Conservation (phyloP, 1,140 invertebrate genomes). For the Camponotus floridanus region DNA sequence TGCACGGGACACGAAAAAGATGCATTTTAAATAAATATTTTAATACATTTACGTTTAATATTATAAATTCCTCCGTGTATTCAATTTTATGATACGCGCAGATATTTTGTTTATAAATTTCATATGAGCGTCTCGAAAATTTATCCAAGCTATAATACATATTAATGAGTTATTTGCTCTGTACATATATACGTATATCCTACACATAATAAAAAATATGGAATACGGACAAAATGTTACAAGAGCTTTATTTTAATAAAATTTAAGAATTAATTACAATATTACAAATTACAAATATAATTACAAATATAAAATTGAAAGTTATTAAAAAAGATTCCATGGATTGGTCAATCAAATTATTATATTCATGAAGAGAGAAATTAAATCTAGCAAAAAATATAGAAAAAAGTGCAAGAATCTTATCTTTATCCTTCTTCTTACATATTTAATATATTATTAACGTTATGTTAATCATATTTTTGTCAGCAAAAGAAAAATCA, state of each 20-base stretch:
- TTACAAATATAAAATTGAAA: slow-evolving; percentile 6
- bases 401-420: neutral
- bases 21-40: slow-evolving; percentile 21
- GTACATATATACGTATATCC: neutral
- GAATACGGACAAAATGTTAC: neutral
- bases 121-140: slow-evolving; percentile 43
- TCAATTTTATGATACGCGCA: slow-evolving; percentile 38
- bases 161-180: slow-evolving; percentile 21
- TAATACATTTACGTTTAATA: neutral
- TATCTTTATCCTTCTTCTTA: neutral
- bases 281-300: too few relatives aligned
- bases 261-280: slow-evolving; percentile 22
- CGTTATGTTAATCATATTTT: neutral
- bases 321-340: neutral
- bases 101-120: slow-evolving; percentile 47
- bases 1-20: neutral
- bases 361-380: neutral
- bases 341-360: neutral
- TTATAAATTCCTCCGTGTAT: slow-evolving; percentile 33
- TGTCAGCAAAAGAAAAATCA: neutral
- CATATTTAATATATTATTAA: slow-evolving; percentile 22
- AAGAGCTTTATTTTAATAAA: slow-evolving; percentile 1
- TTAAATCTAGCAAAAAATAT: neutral
- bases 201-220: slow-evolving; percentile 42
- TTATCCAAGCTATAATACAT: slow-evolving; percentile 45